A percentile compares a stretch with the other conserved stretches of the same genome.
Evolutionary conservation across 2,888 invertebrate genomes (phyloP).

Genomic region (Flexamia atlantica): DNA sequence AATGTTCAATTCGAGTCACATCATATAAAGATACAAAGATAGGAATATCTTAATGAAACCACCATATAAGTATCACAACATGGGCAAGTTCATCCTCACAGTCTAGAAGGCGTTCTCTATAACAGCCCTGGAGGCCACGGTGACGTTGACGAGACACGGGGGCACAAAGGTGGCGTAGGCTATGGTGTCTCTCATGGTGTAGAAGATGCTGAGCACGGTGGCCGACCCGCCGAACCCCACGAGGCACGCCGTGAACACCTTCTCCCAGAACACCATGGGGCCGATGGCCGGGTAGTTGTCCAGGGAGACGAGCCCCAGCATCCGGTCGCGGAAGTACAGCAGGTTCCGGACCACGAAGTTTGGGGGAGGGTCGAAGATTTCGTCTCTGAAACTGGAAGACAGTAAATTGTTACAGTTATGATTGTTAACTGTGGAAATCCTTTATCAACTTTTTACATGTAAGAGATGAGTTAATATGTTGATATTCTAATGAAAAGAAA

Average conservation of each 20-base stretch:
- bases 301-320: slow-evolving; percentile 42
- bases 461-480: no score
- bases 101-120: slow-evolving; percentile 41
- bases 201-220: slow-evolving; percentile 83
- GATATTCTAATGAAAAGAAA: no score
- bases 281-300: slow-evolving; percentile 63
- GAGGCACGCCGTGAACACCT: slow-evolving; percentile 78
- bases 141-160: slow-evolving; percentile 84
- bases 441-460: no score
- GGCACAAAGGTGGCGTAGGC: slow-evolving; percentile 82
- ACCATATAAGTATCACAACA: no score
- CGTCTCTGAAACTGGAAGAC: slow-evolving; percentile 1
- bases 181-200: slow-evolving; percentile 82
- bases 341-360: slow-evolving; percentile 19
- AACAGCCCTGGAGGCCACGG: slow-evolving; percentile 70
- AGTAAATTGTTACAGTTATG: no score
- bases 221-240: slow-evolving; percentile 79
- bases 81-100: background rate
- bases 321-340: slow-evolving; percentile 50
- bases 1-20: no score
- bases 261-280: slow-evolving; percentile 70
- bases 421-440: no score
- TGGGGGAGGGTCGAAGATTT: slow-evolving; percentile 17
- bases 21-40: no score
- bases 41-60: no score